Conservation (phyloP, 1,140 invertebrate genomes). For the Brachionus asplanchnoidis region DNA sequence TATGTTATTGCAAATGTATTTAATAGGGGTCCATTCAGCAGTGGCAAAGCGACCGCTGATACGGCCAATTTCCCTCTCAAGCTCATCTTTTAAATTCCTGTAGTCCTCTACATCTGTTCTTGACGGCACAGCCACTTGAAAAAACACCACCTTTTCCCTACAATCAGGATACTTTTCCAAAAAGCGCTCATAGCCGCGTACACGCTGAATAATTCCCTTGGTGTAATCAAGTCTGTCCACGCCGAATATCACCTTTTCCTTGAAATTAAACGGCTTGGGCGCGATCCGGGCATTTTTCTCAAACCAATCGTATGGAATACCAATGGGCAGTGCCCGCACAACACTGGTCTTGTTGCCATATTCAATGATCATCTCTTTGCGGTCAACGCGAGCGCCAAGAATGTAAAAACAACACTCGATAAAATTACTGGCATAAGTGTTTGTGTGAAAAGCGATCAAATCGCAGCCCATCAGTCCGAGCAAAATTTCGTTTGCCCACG, state of each 20-base stretch:
- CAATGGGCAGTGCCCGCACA: slow-evolving; percentile 65
- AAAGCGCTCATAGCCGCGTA: slow-evolving; percentile 76
- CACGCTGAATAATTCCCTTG: slow-evolving; percentile 76
- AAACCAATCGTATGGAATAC: slow-evolving; percentile 77
- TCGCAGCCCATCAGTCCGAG: slow-evolving; percentile 74
- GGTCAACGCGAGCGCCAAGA: slow-evolving; percentile 77
- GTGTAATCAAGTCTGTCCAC: slow-evolving; percentile 85
- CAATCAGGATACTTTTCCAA: slow-evolving; percentile 79
- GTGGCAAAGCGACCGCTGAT: slow-evolving; percentile 73
- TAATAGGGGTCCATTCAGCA: slow-evolving; percentile 82
- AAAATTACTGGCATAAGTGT: slow-evolving; percentile 83
- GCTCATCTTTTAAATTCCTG: slow-evolving; percentile 80
- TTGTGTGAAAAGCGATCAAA: slow-evolving; percentile 84
- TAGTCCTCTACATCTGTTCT: slow-evolving; percentile 83
- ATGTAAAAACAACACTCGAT: slow-evolving; percentile 82
- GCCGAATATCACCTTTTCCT: slow-evolving; percentile 70
- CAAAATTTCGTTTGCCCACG: slow-evolving; percentile 81
- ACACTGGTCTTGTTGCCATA: slow-evolving; percentile 76
- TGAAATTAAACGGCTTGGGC: slow-evolving; percentile 58
- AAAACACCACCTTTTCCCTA: slow-evolving; percentile 69
- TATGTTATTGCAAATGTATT: slow-evolving; percentile 81
- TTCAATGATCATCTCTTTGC: slow-evolving; percentile 77
- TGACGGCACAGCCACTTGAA: slow-evolving; percentile 81
- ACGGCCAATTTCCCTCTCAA: slow-evolving; percentile 77
- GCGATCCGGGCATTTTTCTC: slow-evolving; percentile 73